Conservation (phyloP, 2,113 vertebrate genomes). For the Esox niger region DNA sequence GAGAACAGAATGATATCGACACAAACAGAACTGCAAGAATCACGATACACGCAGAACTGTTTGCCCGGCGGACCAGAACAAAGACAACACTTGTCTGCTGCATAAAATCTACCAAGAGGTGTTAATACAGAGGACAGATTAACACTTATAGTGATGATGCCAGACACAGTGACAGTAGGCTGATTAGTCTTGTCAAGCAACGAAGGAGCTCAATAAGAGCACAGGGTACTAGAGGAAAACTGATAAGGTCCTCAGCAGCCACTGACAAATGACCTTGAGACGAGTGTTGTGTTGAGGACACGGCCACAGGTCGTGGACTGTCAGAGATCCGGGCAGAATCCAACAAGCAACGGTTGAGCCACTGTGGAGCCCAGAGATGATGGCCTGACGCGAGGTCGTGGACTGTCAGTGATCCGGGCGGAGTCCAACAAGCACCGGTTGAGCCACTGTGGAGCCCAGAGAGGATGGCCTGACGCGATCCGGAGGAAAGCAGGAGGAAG, state of each 20-base stretch:
- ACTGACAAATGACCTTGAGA: not conserved
- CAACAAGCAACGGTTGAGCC: not conserved
- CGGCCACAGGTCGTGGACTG: not conserved
- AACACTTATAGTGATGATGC: not conserved
- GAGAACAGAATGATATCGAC: too few species aligned
- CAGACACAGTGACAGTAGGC: not conserved
- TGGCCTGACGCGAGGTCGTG: conserved; percentile 26
- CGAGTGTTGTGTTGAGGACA: too few species aligned
- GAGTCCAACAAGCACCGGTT: not conserved
- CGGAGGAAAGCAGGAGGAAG: conserved; percentile 13
- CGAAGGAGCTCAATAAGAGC: not conserved
- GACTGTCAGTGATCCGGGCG: not conserved
- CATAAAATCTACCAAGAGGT: too few species aligned
- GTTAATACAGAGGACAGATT: too few species aligned
- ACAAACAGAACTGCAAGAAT: too few species aligned
- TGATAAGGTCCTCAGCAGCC: not conserved
- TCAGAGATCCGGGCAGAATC: not conserved
- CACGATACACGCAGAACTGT: too few species aligned
- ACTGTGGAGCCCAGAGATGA: conserved; percentile 6
- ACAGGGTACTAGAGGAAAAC: not conserved
- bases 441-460: conserved; percentile 13
- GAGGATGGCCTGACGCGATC: conserved; percentile 28
- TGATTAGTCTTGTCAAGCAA: not conserved
- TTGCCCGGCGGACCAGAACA: too few species aligned
- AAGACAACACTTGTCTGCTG: too few species aligned